Percentiles rank a stretch among this genome's conserved stretches.
phyloP scores from a whole-genome alignment of 2,797 vertebrate genomes.

The Etheostoma nigrum region DNA sequence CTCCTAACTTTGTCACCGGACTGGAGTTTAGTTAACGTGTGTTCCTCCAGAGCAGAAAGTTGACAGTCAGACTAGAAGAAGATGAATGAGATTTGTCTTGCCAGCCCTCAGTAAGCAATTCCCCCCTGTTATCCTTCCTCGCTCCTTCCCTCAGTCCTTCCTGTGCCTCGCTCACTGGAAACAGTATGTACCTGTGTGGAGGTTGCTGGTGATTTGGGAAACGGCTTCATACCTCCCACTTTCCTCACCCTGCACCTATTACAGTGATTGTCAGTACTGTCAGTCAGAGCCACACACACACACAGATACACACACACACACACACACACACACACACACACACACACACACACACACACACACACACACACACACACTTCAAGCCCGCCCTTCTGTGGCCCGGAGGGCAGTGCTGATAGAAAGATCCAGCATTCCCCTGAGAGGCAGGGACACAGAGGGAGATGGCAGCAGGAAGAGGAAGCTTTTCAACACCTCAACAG shows the following conservation, averaged over 20 bases:
- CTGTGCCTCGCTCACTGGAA: slow-evolving; percentile 28
- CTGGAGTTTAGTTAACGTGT: slow-evolving; percentile 14
- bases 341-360: no score
- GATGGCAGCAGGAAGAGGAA: slow-evolving; percentile 55
- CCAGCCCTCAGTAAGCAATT: slow-evolving; percentile 39
- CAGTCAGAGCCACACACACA: slow-evolving; percentile 67
- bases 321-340: no score
- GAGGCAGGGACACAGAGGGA: slow-evolving; percentile 43
- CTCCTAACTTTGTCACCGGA: slow-evolving; percentile 15
- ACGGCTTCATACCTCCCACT: slow-evolving; percentile 68
- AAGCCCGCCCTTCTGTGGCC: slow-evolving; percentile 45
- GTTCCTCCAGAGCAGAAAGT: slow-evolving; percentile 40
- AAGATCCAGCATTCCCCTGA: slow-evolving; percentile 50
- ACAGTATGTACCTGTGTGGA: slow-evolving; percentile 24
- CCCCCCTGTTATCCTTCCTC: slow-evolving; percentile 43
- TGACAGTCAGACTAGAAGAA: slow-evolving; percentile 45
- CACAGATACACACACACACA: no score
- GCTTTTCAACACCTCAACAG: slow-evolving; percentile 51
- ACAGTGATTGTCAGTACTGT: slow-evolving; percentile 78
- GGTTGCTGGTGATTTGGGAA: slow-evolving; percentile 46
- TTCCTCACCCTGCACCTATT: slow-evolving; percentile 69
- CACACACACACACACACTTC: neutral
- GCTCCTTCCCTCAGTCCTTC: slow-evolving; percentile 28
- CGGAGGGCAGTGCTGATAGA: slow-evolving; percentile 62
- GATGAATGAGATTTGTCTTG: slow-evolving; percentile 55